These are phyloP conservation scores for Cettia cetti DNA, from an alignment of 2,113 vertebrate species.

Conservation along the genomic window DNA sequence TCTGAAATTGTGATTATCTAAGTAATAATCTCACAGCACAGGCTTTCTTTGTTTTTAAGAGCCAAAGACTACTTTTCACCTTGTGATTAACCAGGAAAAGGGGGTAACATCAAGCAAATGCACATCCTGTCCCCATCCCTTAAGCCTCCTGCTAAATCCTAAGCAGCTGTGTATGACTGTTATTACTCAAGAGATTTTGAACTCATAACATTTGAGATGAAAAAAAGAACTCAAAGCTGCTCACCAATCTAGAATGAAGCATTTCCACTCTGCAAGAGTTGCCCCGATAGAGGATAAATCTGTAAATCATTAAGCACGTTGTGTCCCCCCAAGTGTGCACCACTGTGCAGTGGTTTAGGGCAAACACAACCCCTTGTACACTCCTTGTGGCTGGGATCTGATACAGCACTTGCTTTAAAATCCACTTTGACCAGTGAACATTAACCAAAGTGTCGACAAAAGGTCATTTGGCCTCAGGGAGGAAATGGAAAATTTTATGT, in stretches of 20 bases:
- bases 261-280: neutral
- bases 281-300: neutral
- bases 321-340: neutral
- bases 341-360: neutral
- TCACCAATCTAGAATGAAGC: neutral
- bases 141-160: neutral
- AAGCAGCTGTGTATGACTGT: neutral
- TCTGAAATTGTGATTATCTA: constrained; percentile 5
- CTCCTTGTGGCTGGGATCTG: neutral
- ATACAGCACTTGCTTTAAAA: constrained; percentile 57
- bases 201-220: neutral
- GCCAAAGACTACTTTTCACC: neutral
- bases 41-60: neutral
- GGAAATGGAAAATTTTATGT: constrained; percentile 34
- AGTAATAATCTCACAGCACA: neutral
- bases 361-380: neutral
- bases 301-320: constrained; percentile 17
- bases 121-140: neutral
- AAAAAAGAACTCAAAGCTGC: neutral
- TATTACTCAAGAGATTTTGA: constrained; percentile 5
- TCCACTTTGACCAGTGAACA: constrained; percentile 65
- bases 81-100: neutral
- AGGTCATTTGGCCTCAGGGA: constrained; percentile 36
- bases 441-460: constrained; percentile 40
- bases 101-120: neutral